Conservation (phyloP, 2,113 vertebrate species). For the Eurypyga helias region DNA sequence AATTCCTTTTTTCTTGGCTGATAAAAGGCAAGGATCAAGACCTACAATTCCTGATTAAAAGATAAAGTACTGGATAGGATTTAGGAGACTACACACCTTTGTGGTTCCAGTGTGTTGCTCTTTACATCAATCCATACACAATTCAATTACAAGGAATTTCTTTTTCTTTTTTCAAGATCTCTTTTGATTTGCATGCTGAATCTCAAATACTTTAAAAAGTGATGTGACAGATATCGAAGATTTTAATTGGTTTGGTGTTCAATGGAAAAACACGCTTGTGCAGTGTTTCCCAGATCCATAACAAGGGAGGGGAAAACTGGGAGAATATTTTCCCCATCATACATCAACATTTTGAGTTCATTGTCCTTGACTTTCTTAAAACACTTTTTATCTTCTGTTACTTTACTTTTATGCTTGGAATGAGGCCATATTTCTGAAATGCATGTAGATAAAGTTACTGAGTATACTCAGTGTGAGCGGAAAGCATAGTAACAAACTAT, state of each 20-base stretch:
- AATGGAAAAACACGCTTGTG: not conserved
- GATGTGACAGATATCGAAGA: not conserved
- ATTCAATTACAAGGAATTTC: rapidly evolving
- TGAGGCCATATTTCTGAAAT: conserved; percentile 29
- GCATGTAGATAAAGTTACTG: not conserved
- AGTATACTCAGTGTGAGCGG: not conserved
- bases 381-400: not conserved
- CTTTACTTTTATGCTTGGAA: not conserved
- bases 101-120: not conserved
- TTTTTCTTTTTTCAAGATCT: not conserved
- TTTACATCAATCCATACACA: not conserved
- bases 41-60: not conserved
- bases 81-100: not conserved
- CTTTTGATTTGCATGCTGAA: not conserved
- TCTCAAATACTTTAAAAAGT: not conserved
- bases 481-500: conserved; percentile 3
- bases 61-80: not conserved
- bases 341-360: not conserved
- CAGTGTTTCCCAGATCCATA: not conserved
- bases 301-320: not conserved
- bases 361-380: conserved; percentile 38
- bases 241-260: not conserved
- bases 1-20: not conserved
- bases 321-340: not conserved
- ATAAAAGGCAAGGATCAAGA: not conserved